These are phyloP conservation scores for Psittacula echo DNA, from an alignment of 2,797 vertebrate genomes.

Conservation along the genomic window DNA sequence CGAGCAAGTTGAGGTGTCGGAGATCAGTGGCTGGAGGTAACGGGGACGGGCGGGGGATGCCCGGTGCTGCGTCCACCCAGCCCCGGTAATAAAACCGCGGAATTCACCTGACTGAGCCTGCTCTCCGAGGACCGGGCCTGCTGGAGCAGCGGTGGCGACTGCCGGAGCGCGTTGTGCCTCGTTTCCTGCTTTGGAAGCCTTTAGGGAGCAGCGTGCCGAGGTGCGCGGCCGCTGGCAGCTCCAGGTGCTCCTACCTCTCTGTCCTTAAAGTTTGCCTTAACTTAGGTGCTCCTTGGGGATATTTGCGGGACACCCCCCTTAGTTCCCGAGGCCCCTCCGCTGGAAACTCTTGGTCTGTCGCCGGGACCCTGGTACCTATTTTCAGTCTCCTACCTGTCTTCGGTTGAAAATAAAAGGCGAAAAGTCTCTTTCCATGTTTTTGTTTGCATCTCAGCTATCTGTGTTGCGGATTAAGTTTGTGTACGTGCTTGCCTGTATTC, in stretches of 20 bases:
- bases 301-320: background rate
- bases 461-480: background rate
- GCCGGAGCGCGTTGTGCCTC: too few relatives aligned
- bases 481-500: background rate
- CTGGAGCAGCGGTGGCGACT: background rate
- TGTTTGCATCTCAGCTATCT: background rate
- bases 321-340: background rate
- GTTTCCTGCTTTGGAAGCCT: background rate
- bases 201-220: too few relatives aligned
- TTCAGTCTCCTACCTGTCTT: background rate
- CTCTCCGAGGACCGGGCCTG: background rate
- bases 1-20: too few relatives aligned
- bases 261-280: background rate
- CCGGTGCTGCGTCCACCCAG: background rate
- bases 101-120: too few relatives aligned
- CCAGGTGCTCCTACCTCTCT: background rate
- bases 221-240: background rate
- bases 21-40: background rate
- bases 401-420: background rate
- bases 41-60: too few relatives aligned
- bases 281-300: background rate
- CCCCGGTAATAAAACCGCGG: background rate
- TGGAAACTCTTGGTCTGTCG: background rate
- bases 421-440: background rate
- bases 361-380: fast-evolving